Conservation (phyloP, 2,113 vertebrate genomes). For the Saguinus midas region DNA sequence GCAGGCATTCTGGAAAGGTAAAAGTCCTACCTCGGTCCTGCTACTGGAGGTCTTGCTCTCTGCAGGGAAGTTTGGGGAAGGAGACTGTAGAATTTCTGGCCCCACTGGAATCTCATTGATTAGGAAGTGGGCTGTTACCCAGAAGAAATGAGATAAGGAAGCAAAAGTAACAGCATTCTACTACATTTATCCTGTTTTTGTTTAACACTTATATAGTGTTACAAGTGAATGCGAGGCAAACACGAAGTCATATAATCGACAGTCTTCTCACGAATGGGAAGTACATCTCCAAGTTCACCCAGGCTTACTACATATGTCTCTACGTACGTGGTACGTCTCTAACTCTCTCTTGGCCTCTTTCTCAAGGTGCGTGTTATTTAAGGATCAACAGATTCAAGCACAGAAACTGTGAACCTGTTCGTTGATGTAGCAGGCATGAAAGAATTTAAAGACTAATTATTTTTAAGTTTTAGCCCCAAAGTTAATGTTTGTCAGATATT, state of each 20-base stretch:
- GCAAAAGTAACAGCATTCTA: background rate
- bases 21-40: rapidly evolving
- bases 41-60: background rate
- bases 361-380: background rate
- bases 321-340: too few relatives aligned
- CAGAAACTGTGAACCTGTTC: background rate
- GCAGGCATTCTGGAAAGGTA: background rate
- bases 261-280: background rate
- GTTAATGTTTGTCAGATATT: background rate
- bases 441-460: background rate
- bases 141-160: background rate
- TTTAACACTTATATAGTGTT: background rate
- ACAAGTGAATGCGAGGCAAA: background rate
- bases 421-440: background rate
- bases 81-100: background rate
- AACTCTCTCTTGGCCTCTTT: background rate
- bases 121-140: background rate
- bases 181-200: background rate
- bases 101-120: background rate
- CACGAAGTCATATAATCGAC: background rate
- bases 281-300: background rate
- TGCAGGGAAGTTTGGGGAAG: background rate
- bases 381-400: background rate
- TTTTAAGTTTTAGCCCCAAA: background rate
- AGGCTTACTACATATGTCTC: background rate